Base-by-base conservation (phyloP, 2,113 vertebrate genomes). In the Pluvialis apricaria region DNA sequence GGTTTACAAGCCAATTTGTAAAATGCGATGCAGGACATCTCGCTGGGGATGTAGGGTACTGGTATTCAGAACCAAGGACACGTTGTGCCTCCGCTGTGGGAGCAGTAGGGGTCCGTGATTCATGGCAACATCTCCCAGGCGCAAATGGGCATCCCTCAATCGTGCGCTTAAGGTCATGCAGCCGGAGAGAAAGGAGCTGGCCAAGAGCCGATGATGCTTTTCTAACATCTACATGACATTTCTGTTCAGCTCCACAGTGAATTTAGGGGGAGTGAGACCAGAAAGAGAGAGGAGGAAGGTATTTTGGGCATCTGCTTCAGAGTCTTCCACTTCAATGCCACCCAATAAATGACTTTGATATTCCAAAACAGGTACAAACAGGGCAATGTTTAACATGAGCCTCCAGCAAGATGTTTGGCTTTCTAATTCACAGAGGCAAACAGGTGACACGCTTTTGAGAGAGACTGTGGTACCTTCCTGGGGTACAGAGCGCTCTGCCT, bases 71-170 rank as follows among this genome's bases (percentile, higher is more conserved):
- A 76, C 12, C 75, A 97, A 93, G 94, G 96, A 92, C 55, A 21
- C 5, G 1, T 28, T 71, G 70, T 72, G 91, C 75, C 78, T 91
- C 68, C 1, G 1, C 79, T 78, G 86, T 57, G 64, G 66, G 80
- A 92, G 86, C 82, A 82, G 36, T 13, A 31, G 64, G 92, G 93
- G 38, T 65, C 73, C 68, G 61, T 96, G 95, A 93, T 95, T 94
- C 91, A 75, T 54, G 82, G 26, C 68, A 72, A 55, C 71, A 5
- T 88, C 88, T 96, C 82, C 80, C 81, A 86, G 86, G 61, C 54
- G 36, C 25, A 61, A 88, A 92, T 5, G 55, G 93, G 91, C 89
- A 88, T 86, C 94, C 92, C 90, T 95, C 88, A 87, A 3, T 83
- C 83, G 24, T 24, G 40, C 2, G 18, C 82, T 94, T 86, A 94